Evolutionary conservation across 2,113 vertebrate species (phyloP), one percentile per base, ranked within the genome.

Genomic region (Petromus typicus): DNA sequence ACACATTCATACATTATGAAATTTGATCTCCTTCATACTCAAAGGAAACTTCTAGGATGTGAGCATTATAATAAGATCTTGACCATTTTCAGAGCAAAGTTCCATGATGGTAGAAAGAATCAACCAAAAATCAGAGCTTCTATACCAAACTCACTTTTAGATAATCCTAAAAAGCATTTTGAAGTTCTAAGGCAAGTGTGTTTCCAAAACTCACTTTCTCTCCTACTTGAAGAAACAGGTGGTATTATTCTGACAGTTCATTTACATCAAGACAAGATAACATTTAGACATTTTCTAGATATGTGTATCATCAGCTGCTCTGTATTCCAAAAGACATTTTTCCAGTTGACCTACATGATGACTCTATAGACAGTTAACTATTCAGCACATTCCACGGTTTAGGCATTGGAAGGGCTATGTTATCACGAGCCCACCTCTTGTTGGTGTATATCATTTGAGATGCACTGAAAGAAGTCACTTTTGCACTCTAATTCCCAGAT

Each of bases 231-330:
- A 97, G 86, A 93, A 95, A 85, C 54, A 51, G 18, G 12, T 61
- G 56, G 32, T 61, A 22, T 57, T 61, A 91, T 12, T 92, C 23
- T 78, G 67, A 90, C 14, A 91, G 67, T 86, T 92, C 75, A 80
- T 61, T 91, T 83, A 83, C 48, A 17, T 59, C 73, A 57, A 83
- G 43, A 34, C 7, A 64, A 37, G 16, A 71, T 59, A 81, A 86
- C 92, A 59, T 83, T 95, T 81, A 95, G 86, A 84, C 13, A 71
- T 11, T 94, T 94, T 76, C 54, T 95, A 95, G 89, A 95, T 32
- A 87, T 40, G 59, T 40, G 25, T 66, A 71, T 92, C 69, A 96
- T 51, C 63, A 92, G 78, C 76, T 79, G 5, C 20, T 94, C 23
- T 78, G 32, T 81, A 22, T 82, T 59, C 20, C 8, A 83, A 66